A percentile compares a stretch with the other conserved stretches of the same genome.
phyloP scores from a whole-genome alignment of 2,797 vertebrate species.

The Poeciliopsis gracilis region DNA sequence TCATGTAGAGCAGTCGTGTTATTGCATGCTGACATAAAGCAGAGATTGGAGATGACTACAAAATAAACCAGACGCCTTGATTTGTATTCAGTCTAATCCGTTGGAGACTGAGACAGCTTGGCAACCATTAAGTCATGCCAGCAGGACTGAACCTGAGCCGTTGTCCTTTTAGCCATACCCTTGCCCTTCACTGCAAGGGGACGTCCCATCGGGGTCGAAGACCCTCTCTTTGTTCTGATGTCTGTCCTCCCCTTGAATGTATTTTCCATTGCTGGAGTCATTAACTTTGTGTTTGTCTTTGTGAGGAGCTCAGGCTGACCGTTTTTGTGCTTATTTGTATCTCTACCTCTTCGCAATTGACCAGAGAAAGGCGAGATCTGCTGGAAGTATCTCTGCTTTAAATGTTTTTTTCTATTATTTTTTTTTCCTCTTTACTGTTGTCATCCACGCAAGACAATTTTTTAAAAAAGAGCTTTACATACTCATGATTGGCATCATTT shows the following conservation, averaged over 20 bases:
- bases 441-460: not conserved
- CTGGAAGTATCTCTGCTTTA: not conserved
- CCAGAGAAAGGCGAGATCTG: not conserved
- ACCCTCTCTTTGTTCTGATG: not conserved
- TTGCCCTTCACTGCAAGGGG: not conserved
- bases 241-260: not conserved
- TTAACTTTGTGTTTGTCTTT: conserved; percentile 11
- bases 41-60: not conserved
- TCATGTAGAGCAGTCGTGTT: not conserved
- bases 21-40: not conserved
- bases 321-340: conserved; percentile 1
- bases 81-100: not conserved
- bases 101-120: not conserved
- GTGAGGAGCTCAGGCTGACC: not conserved
- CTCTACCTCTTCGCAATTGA: not conserved
- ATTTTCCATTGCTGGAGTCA: not conserved
- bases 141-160: not conserved
- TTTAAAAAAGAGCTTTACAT: not conserved
- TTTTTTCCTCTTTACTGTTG: not conserved
- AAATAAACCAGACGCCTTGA: not conserved
- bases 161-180: not conserved
- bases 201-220: not conserved
- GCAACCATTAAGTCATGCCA: not conserved
- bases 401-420: not conserved
- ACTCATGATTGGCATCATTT: not conserved